phyloP scores from a whole-genome alignment of 2,797 vertebrate genomes.

The Cuculus canorus region DNA sequence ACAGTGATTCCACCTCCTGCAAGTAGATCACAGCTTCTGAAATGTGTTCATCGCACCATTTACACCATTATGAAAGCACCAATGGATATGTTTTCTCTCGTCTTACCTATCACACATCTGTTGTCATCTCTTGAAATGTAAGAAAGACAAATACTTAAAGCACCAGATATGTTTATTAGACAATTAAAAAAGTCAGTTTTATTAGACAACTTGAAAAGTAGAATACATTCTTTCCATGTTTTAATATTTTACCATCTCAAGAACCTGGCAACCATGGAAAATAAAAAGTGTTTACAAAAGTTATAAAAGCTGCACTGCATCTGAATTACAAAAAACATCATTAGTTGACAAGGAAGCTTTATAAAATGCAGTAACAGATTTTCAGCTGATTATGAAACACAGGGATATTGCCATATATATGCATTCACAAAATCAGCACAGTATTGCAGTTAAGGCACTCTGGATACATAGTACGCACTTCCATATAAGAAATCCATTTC shows the following conservation, averaged over 20 bases:
- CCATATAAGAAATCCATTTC: not conserved
- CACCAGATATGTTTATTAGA: constrained; percentile 45
- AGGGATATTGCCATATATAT: not conserved
- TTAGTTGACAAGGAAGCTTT: not conserved
- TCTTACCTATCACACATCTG: not conserved
- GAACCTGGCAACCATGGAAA: not conserved
- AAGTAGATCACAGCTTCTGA: not conserved
- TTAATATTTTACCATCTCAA: constrained; percentile 1
- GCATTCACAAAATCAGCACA: not conserved
- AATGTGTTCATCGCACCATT: not conserved
- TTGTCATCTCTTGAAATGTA: not conserved
- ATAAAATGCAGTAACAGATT: not conserved
- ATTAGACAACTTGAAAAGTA: constrained; percentile 13
- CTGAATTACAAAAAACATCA: not conserved
- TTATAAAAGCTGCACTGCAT: constrained; percentile 15
- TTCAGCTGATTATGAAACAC: not conserved
- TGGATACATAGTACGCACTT: constrained; percentile 21
- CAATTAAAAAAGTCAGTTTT: constrained; percentile 38
- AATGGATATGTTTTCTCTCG: accelerated
- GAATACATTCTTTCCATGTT: not conserved
- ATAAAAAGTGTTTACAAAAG: constrained; percentile 42
- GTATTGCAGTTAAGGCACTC: constrained; percentile 60
- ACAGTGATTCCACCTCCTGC: not conserved
- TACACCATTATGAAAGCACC: not conserved
- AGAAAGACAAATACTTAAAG: constrained; percentile 9